phyloP scores from a whole-genome alignment of 2,113 vertebrate genomes.

The Hucho hucho region DNA sequence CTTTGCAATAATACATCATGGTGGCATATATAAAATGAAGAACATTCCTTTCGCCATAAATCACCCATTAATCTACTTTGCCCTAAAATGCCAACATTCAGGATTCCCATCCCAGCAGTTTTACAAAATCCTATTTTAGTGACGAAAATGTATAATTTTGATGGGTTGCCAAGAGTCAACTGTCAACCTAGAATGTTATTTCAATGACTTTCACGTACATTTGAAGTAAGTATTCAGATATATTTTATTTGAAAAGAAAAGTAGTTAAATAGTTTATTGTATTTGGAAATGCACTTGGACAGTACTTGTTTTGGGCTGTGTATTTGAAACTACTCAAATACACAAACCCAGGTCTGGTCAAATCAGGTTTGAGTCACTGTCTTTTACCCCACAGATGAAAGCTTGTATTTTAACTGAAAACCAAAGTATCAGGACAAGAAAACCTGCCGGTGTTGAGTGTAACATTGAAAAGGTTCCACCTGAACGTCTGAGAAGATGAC shows the following conservation, averaged over 20 bases:
- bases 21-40: conserved; percentile 42
- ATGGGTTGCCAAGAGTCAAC: neutral
- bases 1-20: conserved; percentile 30
- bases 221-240: no score
- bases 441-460: neutral
- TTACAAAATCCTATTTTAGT: neutral
- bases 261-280: no score
- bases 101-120: conserved; percentile 11
- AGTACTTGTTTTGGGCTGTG: no score
- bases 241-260: no score
- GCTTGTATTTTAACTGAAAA: neutral
- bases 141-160: neutral
- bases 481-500: neutral
- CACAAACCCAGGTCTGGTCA: neutral
- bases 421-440: neutral
- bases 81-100: conserved; percentile 25
- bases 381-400: neutral
- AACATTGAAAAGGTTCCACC: neutral
- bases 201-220: no score
- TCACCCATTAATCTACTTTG: conserved; percentile 42
- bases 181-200: neutral
- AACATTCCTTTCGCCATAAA: conserved; percentile 33
- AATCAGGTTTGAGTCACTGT: neutral
- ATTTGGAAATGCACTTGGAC: no score
- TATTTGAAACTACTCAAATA: neutral